Evolutionary conservation across 2,797 vertebrate genomes (phyloP), one percentile per base, ranked within the genome.

Genomic region (Phylloscopus collybita): DNA sequence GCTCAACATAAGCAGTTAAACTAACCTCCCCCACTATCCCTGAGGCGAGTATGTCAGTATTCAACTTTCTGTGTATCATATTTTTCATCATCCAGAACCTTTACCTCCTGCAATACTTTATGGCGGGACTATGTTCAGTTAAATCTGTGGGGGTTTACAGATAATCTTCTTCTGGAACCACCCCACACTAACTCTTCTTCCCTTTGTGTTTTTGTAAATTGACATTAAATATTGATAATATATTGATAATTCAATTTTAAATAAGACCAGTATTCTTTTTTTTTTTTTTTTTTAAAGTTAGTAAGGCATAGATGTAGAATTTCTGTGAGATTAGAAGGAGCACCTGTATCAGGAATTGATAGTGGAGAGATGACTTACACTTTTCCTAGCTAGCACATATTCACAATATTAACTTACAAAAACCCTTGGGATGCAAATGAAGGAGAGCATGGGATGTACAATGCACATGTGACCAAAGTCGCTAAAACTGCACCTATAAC

Each of bases 11-110:
- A 69, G 45, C 5, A 86, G 45, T 42, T 26, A 65, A 81, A 66
- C 15, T 18, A 51, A 34, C 26, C 8, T 26, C 3, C 1, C 5
- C 1, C 2, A 8, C 15, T 42, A 13, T 26, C 7, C 70, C 29
- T 47, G 1, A 40, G 45, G 8, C 34, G 65, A 56, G 65, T 29
- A 23, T 53, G 16, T 73, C 38, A 53, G 5, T 69, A 76, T 80
- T 72, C 13, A 65, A 13, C 3, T 38, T 19, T 16, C 17, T 56
- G 5, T 54, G 15, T 57, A 19, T 42, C 26, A 5, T 19, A 22
- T 27, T 13, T 65, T 13, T 79, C 27, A 38, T 81, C 38, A 73
- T 53, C 32, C 26, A 49, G 47, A 80, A 32, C 2, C 10, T 53
- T 25, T 49, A 26, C 11, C 51, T 86, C 23, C 15, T 59, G 34